Conservation (phyloP, 2,888 invertebrate genomes). For the Tetranychus piercei region DNA sequence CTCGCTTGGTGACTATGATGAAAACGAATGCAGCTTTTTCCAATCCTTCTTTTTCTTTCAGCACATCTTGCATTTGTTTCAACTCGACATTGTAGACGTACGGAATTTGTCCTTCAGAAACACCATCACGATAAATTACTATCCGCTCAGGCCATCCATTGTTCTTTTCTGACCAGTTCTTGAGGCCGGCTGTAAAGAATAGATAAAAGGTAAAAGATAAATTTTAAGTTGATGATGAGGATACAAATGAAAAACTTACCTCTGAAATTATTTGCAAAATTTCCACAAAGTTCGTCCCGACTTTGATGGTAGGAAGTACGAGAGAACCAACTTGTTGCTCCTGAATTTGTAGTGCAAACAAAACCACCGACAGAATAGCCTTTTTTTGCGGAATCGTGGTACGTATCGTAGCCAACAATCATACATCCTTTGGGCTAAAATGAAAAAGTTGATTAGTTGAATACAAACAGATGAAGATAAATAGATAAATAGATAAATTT, state of each 20-base stretch:
- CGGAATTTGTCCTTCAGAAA: slow-evolving; percentile 72
- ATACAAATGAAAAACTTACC: slow-evolving; percentile 10
- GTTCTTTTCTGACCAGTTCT: slow-evolving; percentile 38
- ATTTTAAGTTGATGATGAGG: background rate
- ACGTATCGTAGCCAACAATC: slow-evolving; percentile 49
- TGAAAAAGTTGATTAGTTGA: background rate
- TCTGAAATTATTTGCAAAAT: slow-evolving; percentile 20
- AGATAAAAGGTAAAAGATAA: background rate
- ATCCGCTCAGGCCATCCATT: slow-evolving; percentile 48
- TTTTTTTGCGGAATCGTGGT: slow-evolving; percentile 33
- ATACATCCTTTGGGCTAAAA: slow-evolving; percentile 39
- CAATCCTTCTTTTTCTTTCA: background rate
- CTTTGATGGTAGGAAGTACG: slow-evolving; percentile 20
- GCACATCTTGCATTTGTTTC: slow-evolving; percentile 30
- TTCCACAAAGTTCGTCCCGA: slow-evolving; percentile 21
- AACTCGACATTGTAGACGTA: slow-evolving; percentile 61
- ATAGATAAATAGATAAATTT: slow-evolving; percentile 20
- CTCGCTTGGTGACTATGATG: slow-evolving; percentile 15
- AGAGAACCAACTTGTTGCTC: slow-evolving; percentile 34
- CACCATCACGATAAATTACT: slow-evolving; percentile 73
- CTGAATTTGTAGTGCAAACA: slow-evolving; percentile 35
- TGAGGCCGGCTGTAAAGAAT: slow-evolving; percentile 34
- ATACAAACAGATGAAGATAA: slow-evolving; percentile 24
- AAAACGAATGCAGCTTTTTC: slow-evolving; percentile 1
- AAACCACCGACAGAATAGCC: slow-evolving; percentile 42